These are phyloP conservation scores for Sipunculus nudus DNA, from an alignment of 2,888 invertebrate species.

Conservation along the genomic window DNA sequence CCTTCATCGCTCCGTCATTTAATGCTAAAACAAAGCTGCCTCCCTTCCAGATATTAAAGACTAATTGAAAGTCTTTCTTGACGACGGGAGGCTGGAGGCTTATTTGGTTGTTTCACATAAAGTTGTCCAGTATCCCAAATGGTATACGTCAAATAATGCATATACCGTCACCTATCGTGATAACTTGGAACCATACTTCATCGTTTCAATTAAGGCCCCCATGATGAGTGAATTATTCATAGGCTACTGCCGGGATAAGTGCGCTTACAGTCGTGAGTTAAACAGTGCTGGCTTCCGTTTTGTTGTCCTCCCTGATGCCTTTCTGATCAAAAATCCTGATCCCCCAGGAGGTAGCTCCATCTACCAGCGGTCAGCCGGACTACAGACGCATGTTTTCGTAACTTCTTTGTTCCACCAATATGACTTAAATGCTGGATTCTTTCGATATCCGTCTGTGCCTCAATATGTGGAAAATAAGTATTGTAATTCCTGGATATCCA, in stretches of 20 bases:
- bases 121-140: constrained; percentile 11
- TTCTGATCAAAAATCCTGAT: constrained; percentile 16
- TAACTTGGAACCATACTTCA: constrained; percentile 28
- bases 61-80: not conserved
- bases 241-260: constrained; percentile 28
- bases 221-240: constrained; percentile 14
- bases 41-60: constrained; percentile 13
- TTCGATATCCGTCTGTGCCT: no score
- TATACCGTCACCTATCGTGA: constrained; percentile 14
- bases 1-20: constrained; percentile 14
- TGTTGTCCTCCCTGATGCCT: constrained; percentile 10
- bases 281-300: constrained; percentile 10
- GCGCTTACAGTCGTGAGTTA: constrained; percentile 23
- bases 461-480: no score
- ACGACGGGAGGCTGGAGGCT: constrained; percentile 1
- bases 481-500: no score
- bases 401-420: no score
- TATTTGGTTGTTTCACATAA: constrained; percentile 8
- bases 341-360: not conserved
- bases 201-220: constrained; percentile 6
- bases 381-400: constrained; percentile 8
- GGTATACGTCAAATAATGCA: constrained; percentile 4
- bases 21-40: not conserved
- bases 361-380: not conserved
- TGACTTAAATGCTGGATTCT: no score